Evolutionary conservation across 2,797 vertebrate genomes (phyloP).

Genomic region (Semotilus atromaculatus): DNA sequence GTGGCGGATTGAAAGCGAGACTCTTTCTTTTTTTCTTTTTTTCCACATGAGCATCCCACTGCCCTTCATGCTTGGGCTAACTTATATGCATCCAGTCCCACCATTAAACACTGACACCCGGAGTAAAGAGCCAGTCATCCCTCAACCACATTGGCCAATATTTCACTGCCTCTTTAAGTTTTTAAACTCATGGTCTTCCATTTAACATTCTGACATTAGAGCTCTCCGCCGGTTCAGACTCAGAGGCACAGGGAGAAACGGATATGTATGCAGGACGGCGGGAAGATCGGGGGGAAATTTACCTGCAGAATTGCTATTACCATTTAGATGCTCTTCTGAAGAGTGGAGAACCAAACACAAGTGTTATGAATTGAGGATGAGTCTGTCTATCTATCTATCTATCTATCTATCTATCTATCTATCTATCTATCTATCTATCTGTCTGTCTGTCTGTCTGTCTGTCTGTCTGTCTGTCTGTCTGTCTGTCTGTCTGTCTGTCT

Average conservation of each 20-base stretch:
- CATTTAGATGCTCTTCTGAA: constrained; percentile 72
- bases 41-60: constrained; percentile 88
- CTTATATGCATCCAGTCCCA: constrained; percentile 97
- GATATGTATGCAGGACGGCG: constrained; percentile 66
- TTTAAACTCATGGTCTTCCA: constrained; percentile 86
- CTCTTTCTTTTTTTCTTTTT: constrained; percentile 63
- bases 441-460: neutral
- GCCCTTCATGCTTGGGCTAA: constrained; percentile 99
- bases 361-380: constrained; percentile 71
- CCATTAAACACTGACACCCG: constrained; percentile 97
- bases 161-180: constrained; percentile 97
- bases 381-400: neutral
- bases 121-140: constrained; percentile 94
- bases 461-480: neutral
- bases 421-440: neutral
- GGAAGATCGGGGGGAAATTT: constrained; percentile 57
- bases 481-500: accelerated
- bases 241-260: constrained; percentile 39
- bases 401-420: neutral
- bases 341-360: constrained; percentile 39
- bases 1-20: constrained; percentile 18
- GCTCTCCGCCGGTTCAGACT: constrained; percentile 40
- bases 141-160: constrained; percentile 95
- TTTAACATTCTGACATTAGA: constrained; percentile 85
- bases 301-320: constrained; percentile 72